phyloP scores from a whole-genome alignment of 2,113 vertebrate species.

The Platysteira castanea region DNA sequence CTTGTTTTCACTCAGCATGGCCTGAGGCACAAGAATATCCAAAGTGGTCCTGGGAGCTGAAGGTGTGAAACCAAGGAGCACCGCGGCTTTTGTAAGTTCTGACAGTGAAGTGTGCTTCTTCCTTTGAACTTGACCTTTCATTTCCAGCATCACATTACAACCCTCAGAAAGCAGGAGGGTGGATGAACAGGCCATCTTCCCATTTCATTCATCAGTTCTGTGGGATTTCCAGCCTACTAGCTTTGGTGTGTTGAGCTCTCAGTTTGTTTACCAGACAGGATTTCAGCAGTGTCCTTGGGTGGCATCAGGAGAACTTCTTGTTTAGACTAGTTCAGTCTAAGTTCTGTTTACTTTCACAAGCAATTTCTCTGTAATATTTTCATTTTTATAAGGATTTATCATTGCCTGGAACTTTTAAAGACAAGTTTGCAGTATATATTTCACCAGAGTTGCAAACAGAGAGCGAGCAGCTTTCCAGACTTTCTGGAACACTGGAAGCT shows the following conservation, averaged over 20 bases:
- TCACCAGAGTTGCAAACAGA: neutral
- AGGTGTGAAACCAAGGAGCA: neutral
- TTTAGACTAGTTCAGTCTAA: slow-evolving; percentile 27
- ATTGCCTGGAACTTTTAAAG: neutral
- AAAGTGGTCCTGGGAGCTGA: neutral
- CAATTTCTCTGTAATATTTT: neutral
- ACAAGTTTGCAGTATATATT: neutral
- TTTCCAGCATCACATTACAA: rapidly evolving
- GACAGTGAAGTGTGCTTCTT: neutral
- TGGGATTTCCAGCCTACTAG: neutral
- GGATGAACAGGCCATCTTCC: neutral
- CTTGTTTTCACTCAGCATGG: neutral
- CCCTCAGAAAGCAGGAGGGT: neutral
- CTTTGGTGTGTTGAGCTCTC: neutral
- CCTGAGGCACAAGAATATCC: neutral
- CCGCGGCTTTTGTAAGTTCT: neutral
- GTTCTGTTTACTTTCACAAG: neutral
- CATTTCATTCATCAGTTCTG: neutral
- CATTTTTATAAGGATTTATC: neutral
- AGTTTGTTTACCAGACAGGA: slow-evolving; percentile 35
- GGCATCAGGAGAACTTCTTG: slow-evolving; percentile 33
- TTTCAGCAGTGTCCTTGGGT: slow-evolving; percentile 24
- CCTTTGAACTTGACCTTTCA: neutral
- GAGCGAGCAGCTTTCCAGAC: neutral
- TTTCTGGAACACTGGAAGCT: neutral